Evolutionary conservation across 2,888 invertebrate genomes (phyloP).

Genomic region (Halictus quadricinctus): DNA sequence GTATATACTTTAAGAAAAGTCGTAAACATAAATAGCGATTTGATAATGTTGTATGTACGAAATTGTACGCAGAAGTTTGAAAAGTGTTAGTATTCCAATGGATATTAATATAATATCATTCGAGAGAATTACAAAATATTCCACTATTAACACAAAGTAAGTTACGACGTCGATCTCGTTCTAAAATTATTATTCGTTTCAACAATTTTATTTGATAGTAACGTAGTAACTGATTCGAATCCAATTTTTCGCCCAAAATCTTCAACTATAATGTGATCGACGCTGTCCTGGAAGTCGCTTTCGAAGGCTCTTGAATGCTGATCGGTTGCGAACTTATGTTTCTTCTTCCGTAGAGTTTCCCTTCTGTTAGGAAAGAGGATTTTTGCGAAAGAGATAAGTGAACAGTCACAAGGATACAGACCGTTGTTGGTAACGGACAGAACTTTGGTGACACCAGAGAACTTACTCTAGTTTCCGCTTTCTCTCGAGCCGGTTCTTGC

Average conservation of each 20-base stretch:
- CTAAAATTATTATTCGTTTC: not conserved
- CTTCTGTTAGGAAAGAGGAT: not conserved
- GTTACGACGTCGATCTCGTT: not conserved
- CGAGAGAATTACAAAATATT: too few relatives aligned
- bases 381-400: not conserved
- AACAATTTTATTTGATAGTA: not conserved
- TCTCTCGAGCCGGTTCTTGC: not conserved
- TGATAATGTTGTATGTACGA: too few relatives aligned
- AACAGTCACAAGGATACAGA: not conserved
- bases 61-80: too few relatives aligned
- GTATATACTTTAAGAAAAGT: too few relatives aligned
- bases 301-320: not conserved
- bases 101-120: not conserved
- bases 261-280: not conserved
- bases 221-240: not conserved
- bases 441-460: not conserved
- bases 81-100: not conserved
- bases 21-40: too few relatives aligned
- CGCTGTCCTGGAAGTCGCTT: not conserved
- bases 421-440: not conserved
- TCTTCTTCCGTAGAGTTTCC: not conserved
- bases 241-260: not conserved
- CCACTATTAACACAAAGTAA: not conserved
- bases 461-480: not conserved
- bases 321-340: not conserved